phyloP scores from a whole-genome alignment of 2,113 vertebrate species.

The Caranx melampygus region DNA sequence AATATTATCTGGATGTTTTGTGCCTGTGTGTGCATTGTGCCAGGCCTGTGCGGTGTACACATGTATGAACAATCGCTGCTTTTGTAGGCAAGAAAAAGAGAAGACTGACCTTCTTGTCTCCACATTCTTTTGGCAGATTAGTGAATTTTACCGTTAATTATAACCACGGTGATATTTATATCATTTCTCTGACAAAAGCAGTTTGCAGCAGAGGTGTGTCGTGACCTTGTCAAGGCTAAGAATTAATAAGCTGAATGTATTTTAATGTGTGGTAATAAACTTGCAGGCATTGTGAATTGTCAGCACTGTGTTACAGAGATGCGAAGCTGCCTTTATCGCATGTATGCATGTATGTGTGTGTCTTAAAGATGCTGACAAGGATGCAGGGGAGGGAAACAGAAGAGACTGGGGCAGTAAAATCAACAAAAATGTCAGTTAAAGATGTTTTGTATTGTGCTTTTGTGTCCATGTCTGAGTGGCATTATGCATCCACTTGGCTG shows the following conservation, averaged over 20 bases:
- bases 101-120: conserved; percentile 17
- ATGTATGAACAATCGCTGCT: conserved; percentile 10
- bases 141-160: conserved; percentile 21
- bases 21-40: conserved; percentile 6
- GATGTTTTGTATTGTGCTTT: conserved; percentile 23
- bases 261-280: conserved; percentile 14
- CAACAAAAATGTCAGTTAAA: conserved; percentile 53
- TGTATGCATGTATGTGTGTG: background rate
- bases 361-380: conserved; percentile 65
- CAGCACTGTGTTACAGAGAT: conserved; percentile 2
- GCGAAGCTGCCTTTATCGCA: conserved; percentile 16
- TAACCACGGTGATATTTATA: background rate
- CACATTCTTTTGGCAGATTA: conserved; percentile 4
- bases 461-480: conserved; percentile 23
- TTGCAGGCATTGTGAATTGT: conserved; percentile 20
- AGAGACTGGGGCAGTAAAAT: conserved; percentile 34
- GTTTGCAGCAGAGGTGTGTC: background rate
- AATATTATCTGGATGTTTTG: conserved; percentile 33
- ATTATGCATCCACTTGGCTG: conserved; percentile 32
- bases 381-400: conserved; percentile 22
- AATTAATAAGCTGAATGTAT: conserved; percentile 24
- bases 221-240: background rate
- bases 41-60: background rate
- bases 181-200: conserved; percentile 11
- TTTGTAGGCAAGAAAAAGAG: background rate